These are phyloP conservation scores for Cyclina sinensis DNA, from an alignment of 1,140 invertebrate genomes.

Conservation along the genomic window DNA sequence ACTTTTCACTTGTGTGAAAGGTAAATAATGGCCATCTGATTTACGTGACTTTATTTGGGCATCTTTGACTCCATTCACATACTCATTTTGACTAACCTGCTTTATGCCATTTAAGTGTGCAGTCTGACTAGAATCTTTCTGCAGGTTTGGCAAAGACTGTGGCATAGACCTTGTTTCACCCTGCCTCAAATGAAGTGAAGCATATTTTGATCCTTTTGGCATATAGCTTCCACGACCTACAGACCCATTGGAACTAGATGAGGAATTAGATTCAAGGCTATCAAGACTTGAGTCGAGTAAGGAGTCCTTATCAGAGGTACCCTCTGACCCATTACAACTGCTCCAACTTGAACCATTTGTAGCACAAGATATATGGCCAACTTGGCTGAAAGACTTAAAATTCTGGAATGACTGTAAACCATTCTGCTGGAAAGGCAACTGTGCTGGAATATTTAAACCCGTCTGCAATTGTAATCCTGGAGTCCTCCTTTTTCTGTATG, in stretches of 20 bases:
- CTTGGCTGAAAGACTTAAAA: constrained; percentile 1
- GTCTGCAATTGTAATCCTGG: background rate
- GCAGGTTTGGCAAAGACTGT: background rate
- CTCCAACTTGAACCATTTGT: background rate
- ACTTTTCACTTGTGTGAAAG: background rate
- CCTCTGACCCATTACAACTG: constrained; percentile 9
- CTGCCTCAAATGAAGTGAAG: background rate
- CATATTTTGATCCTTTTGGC: background rate
- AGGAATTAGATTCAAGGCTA: background rate
- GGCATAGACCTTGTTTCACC: background rate
- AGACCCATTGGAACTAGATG: constrained; percentile 1
- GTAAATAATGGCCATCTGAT: background rate
- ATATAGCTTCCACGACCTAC: background rate
- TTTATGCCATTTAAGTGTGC: background rate
- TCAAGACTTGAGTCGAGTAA: background rate
- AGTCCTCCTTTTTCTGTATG: background rate
- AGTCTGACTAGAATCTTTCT: background rate
- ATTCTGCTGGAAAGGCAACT: background rate
- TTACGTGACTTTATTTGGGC: background rate
- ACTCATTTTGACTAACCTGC: background rate
- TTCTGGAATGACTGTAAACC: background rate
- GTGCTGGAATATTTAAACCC: background rate
- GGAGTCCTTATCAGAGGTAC: constrained; percentile 33
- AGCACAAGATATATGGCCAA: background rate
- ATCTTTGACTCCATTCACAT: background rate